Conservation (phyloP, 2,797 vertebrate species). For the Yasuhikotakia modesta region DNA sequence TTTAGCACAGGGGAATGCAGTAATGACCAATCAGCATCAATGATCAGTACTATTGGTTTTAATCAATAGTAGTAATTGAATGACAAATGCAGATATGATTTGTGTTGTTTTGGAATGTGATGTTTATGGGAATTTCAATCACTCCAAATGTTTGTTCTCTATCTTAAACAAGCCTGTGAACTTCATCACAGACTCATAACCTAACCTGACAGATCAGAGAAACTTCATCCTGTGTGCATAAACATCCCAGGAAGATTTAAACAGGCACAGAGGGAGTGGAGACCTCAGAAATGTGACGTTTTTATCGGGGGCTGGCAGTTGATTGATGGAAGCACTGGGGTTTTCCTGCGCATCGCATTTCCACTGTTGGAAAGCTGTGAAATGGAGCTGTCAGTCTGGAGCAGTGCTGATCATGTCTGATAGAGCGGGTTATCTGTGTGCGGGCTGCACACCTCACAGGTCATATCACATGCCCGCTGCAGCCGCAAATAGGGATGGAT, state of each 20-base stretch:
- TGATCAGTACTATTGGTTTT: not conserved
- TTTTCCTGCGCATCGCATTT: constrained; percentile 72
- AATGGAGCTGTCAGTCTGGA: constrained; percentile 68
- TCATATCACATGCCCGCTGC: constrained; percentile 56
- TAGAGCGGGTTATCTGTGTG: constrained; percentile 56
- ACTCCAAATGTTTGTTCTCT: constrained; percentile 1
- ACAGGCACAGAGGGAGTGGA: constrained; percentile 61
- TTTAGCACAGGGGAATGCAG: not conserved
- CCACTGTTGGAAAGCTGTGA: constrained; percentile 75
- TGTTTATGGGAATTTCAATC: not conserved
- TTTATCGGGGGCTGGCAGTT: constrained; percentile 62
- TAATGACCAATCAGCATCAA: not conserved
- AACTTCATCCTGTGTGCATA: constrained; percentile 52
- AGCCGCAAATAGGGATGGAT: constrained; percentile 63
- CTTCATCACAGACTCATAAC: constrained; percentile 45
- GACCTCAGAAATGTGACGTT: constrained; percentile 62
- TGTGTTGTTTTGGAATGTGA: no score
- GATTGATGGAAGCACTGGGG: constrained; percentile 72
- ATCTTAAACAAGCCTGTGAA: not conserved
- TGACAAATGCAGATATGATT: constrained; percentile 7
- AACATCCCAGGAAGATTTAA: constrained; percentile 67
- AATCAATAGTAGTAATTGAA: not conserved
- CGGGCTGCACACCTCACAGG: constrained; percentile 60
- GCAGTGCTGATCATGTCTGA: constrained; percentile 62
- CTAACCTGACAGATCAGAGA: constrained; percentile 59